Base-by-base conservation (phyloP, 2,113 vertebrate species). In the Polyodon spathula region DNA sequence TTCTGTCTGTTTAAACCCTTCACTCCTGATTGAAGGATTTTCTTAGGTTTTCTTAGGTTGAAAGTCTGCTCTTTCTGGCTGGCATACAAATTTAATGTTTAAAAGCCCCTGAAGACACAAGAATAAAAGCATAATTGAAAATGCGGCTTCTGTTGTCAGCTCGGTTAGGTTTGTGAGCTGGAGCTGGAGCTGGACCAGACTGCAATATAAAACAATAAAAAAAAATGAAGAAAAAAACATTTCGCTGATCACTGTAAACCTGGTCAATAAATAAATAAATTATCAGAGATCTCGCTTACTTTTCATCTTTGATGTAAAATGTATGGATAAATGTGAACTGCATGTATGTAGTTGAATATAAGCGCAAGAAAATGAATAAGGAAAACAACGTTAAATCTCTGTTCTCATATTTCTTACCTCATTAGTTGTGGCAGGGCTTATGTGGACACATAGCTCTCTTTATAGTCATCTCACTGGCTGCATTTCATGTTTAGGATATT, bases 61-160 rank as follows among this genome's bases (percentile, higher is more conserved):
- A 55, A 53, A 62, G 59, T 62, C 27, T 14, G 17, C 37, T 41
- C 17, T 50, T 62, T 58, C 64, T 68, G 76, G 78, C 78, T 75
- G 80, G 75, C 68, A 56, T 66, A 69, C 73, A 73, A 78, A 77
- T 40, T 62, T 50, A 37, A 44, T 66, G 75, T 73, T 84, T 80
- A 42, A 41, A 70, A 60, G 79, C 76, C 60, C 74, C 10, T 4
- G 61, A 0, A 72, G 71, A 80, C 73, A 76, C 11, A 14, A 54
- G 52, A 75, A 79, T 59, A 77, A 81, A 73, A 76, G 81, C 77
- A 75, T 83, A 76, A 74, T 56, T 65, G 42, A 55, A 46, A 65
- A 50, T 12, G 38, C 15, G 11, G 15, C 52, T 39, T 37, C 55
- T 11, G 38, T 38, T 61, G 58, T 61, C 64, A 56, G 54, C 52